Evolutionary conservation across 1,140 invertebrate species (phyloP).

Genomic region (Drosophila paulistorum): DNA sequence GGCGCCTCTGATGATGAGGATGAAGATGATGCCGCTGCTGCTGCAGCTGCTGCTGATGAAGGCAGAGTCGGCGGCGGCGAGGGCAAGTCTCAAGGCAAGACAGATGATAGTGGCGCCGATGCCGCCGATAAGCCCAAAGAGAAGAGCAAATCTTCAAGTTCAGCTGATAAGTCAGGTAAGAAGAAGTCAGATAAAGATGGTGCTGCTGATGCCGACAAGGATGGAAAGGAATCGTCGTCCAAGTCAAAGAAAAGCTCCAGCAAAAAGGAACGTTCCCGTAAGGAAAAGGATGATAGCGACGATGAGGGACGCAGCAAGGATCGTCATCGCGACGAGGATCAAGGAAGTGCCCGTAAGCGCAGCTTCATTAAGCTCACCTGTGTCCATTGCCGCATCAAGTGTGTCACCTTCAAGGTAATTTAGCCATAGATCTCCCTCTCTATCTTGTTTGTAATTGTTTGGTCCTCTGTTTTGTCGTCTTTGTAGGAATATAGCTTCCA

Average conservation of each 20-base stretch:
- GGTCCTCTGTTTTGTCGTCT: neutral
- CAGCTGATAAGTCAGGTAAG: constrained; percentile 68
- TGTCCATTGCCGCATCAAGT: constrained; percentile 89
- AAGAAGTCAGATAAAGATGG: constrained; percentile 67
- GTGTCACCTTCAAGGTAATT: constrained; percentile 88
- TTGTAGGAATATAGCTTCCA: constrained; percentile 88
- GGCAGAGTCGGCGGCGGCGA: neutral
- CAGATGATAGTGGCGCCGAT: constrained; percentile 43
- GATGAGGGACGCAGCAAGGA: constrained; percentile 68
- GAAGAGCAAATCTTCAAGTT: constrained; percentile 50
- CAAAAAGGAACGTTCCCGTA: constrained; percentile 70
- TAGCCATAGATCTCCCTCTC: no score
- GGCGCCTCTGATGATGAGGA: constrained; percentile 65
- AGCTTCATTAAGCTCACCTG: constrained; percentile 88
- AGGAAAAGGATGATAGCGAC: constrained; percentile 69
- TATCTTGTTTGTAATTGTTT: no score
- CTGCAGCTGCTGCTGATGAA: neutral
- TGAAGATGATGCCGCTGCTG: neutral
- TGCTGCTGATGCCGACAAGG: constrained; percentile 49
- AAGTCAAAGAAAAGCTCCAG: constrained; percentile 58
- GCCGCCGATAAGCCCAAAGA: constrained; percentile 62
- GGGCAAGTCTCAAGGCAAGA: constrained; percentile 38
- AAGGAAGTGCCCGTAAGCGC: constrained; percentile 71
- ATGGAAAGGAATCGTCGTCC: constrained; percentile 24
- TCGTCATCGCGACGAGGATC: constrained; percentile 69